A percentile compares a stretch with the other conserved stretches of the same genome.
These are phyloP conservation scores for Myotis davidii DNA, from an alignment of 2,113 vertebrate species.

Conservation along the genomic window DNA sequence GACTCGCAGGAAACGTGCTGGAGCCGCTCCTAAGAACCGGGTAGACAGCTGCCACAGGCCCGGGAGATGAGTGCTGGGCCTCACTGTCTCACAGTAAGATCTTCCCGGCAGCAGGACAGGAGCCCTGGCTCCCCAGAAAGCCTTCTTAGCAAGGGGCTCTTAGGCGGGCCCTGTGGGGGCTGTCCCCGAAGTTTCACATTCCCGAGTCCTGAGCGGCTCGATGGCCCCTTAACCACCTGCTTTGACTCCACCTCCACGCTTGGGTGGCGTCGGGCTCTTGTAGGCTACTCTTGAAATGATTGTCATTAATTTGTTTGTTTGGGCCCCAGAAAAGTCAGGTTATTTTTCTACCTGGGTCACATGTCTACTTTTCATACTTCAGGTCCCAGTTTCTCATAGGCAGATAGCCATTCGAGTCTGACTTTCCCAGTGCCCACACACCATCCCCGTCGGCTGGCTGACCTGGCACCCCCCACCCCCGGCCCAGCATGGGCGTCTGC, in stretches of 20 bases:
- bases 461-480: neutral
- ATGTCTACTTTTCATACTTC: neutral
- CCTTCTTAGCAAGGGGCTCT: neutral
- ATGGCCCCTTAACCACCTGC: no score
- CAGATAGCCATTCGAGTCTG: neutral
- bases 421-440: accelerated
- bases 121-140: neutral
- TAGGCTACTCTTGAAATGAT: neutral
- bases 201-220: neutral
- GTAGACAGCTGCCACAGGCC: no score
- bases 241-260: neutral
- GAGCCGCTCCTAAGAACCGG: no score
- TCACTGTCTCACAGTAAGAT: neutral
- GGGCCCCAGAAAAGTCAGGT: neutral
- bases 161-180: neutral
- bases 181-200: neutral
- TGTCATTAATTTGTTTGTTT: neutral
- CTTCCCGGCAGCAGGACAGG: neutral
- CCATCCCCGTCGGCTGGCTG: neutral
- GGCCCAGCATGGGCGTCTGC: accelerated
- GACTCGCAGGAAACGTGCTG: neutral
- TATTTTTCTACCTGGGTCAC: neutral
- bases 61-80: neutral
- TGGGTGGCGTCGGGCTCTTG: accelerated
- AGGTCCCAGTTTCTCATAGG: neutral